Conservation (phyloP, 2,888 invertebrate genomes). For the Mesorhabditis belari region DNA sequence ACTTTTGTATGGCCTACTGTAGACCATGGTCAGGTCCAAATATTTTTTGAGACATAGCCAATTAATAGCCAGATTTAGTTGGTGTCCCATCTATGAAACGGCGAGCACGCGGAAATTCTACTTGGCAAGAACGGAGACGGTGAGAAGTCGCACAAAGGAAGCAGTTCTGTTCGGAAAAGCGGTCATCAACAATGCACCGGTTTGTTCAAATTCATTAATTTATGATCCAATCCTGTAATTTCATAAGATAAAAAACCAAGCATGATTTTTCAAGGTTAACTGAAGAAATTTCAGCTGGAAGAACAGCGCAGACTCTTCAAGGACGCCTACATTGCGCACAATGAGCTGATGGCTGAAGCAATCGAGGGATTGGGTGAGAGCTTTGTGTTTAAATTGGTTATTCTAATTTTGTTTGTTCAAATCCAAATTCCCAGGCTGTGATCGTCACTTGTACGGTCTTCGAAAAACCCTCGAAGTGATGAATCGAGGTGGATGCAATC, state of each 20-base stretch:
- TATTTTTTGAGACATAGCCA: neutral
- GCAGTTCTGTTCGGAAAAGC: conserved; percentile 40
- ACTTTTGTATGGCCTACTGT: no score
- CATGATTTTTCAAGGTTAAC: conserved; percentile 1
- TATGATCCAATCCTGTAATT: no score
- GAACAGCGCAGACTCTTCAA: conserved; percentile 54
- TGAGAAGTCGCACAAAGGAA: conserved; percentile 62
- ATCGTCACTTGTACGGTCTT: conserved; percentile 79
- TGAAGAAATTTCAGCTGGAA: conserved; percentile 4
- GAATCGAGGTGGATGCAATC: conserved; percentile 27
- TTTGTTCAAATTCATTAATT: no score
- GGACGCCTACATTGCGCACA: conserved; percentile 60
- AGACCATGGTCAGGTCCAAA: neutral
- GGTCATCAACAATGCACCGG: conserved; percentile 1
- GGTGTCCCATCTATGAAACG: conserved; percentile 65
- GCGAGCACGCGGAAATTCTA: conserved; percentile 64
- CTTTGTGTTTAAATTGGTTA: neutral
- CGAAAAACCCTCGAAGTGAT: conserved; percentile 71
- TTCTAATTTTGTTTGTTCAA: neutral
- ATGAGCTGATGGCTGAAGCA: conserved; percentile 60
- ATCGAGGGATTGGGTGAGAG: conserved; percentile 53
- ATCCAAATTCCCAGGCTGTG: conserved; percentile 67
- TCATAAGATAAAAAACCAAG: neutral
- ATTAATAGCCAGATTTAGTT: no score
- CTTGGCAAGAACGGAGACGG: conserved; percentile 65